Percentiles rank a stretch among this genome's conserved stretches.
These are phyloP conservation scores for Caenorhabditis drosophilae DNA, from an alignment of 2,888 invertebrate genomes.

Conservation along the genomic window DNA sequence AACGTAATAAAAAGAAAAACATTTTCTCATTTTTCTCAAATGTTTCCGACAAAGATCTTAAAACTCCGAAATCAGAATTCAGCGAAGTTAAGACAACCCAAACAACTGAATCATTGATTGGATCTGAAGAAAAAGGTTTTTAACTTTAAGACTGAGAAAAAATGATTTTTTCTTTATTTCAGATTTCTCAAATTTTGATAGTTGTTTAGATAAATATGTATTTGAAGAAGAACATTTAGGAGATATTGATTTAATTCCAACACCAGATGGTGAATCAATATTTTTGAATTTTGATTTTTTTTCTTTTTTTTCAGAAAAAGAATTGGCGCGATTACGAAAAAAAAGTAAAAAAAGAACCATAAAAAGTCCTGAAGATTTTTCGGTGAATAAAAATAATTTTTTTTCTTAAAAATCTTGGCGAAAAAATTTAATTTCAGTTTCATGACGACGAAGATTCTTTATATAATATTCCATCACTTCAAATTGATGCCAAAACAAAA, in stretches of 20 bases:
- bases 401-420: no score
- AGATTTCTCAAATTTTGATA: background rate
- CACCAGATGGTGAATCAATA: background rate
- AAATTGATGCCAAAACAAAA: slow-evolving; percentile 6
- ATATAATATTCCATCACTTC: slow-evolving; percentile 24
- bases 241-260: background rate
- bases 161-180: no score
- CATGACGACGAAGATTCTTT: slow-evolving; percentile 32
- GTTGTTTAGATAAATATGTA: background rate
- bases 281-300: background rate
- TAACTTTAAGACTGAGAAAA: background rate
- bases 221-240: background rate
- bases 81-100: no score
- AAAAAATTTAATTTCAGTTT: slow-evolving; percentile 13
- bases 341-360: background rate
- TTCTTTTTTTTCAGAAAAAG: background rate
- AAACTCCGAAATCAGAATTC: slow-evolving; percentile 11
- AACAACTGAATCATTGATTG: background rate
- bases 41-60: slow-evolving; percentile 14
- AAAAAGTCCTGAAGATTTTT: background rate
- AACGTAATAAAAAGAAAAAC: background rate
- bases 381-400: background rate
- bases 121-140: background rate
- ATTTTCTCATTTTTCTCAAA: background rate
- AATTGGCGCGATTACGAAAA: slow-evolving; percentile 3